phyloP scores from a whole-genome alignment of 1,140 invertebrate species.

The Aporrectodea caliginosa region DNA sequence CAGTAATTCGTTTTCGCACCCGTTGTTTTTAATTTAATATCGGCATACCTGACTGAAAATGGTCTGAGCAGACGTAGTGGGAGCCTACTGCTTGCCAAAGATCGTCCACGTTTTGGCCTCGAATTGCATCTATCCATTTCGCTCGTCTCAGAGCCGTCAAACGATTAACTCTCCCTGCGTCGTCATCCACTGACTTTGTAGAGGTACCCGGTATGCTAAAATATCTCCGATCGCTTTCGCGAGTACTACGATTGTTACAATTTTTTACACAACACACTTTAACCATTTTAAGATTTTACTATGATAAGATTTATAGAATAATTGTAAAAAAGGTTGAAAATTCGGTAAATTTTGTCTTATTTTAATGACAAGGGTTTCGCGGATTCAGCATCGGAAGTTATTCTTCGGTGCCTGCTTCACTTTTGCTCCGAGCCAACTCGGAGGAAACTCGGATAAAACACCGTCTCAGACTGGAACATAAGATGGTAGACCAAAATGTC shows the following conservation, averaged over 20 bases:
- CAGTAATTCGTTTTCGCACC: background rate
- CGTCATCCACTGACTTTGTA: background rate
- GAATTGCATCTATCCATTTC: background rate
- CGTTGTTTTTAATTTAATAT: background rate
- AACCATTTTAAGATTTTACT: background rate
- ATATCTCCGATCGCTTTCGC: background rate
- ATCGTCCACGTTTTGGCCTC: background rate
- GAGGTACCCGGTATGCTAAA: background rate
- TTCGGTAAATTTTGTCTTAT: no score
- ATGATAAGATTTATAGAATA: no score
- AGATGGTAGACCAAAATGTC: no score
- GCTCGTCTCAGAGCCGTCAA: background rate
- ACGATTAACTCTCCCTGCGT: background rate
- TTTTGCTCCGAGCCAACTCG: no score
- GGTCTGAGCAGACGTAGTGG: background rate
- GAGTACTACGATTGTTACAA: background rate
- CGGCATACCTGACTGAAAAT: background rate
- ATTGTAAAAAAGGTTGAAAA: no score
- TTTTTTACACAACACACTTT: background rate
- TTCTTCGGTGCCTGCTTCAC: no score
- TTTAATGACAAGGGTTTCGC: no score
- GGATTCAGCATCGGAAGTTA: no score
- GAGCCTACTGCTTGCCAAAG: background rate
- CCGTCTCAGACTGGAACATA: no score
- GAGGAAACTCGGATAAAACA: no score